Conservation (phyloP, 2,888 invertebrate species). For the Eudasyphora cyanicolor region DNA sequence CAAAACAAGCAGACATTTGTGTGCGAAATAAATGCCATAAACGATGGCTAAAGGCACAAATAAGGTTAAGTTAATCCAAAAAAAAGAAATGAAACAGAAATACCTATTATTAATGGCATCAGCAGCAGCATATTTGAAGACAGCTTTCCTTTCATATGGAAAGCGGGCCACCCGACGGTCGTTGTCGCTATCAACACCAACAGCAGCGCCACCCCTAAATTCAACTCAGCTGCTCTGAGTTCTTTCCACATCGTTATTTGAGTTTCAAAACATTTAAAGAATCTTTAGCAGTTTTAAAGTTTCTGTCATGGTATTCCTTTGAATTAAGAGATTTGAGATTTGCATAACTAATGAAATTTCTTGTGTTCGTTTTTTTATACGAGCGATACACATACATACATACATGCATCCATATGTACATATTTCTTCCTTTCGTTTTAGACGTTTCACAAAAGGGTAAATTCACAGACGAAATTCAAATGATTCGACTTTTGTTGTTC, state of each 20-base stretch:
- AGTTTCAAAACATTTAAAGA: constrained; percentile 17
- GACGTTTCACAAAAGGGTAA: neutral
- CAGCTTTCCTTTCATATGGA: neutral
- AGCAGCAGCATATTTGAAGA: neutral
- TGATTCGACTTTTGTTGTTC: neutral
- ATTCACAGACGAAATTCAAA: neutral
- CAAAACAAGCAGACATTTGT: neutral
- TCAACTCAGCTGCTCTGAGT: neutral
- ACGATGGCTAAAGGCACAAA: neutral
- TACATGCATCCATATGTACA: too few species aligned
- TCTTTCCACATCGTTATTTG: neutral
- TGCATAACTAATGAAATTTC: constrained; percentile 64
- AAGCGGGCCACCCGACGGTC: neutral
- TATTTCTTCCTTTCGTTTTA: too few species aligned
- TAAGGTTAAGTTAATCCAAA: neutral
- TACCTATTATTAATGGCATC: neutral
- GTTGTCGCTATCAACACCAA: neutral
- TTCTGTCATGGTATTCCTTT: constrained; percentile 47
- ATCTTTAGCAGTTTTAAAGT: constrained; percentile 18
- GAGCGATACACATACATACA: too few species aligned
- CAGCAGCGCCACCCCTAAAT: neutral
- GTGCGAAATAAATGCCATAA: constrained; percentile 16
- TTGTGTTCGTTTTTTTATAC: too few species aligned
- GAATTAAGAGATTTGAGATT: constrained; percentile 64
- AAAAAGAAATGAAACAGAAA: neutral